Evolutionary conservation across 2,888 invertebrate genomes (phyloP).

Genomic region (Cheilosia urbana): DNA sequence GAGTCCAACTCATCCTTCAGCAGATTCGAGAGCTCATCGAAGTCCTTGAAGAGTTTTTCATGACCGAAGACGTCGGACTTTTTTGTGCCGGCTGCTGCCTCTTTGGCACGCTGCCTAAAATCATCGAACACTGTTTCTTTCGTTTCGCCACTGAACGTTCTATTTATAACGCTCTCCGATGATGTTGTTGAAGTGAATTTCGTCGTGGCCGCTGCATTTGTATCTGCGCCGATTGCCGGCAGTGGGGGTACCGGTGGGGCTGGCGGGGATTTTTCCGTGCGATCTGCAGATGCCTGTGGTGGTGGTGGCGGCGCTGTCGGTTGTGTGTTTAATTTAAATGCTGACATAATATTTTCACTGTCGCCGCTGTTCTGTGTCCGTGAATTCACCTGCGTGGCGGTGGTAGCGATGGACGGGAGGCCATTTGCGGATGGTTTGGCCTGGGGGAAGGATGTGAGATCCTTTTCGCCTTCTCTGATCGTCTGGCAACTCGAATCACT

Average conservation of each 20-base stretch:
- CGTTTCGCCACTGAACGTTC: slow-evolving; percentile 59
- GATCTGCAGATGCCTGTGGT: slow-evolving; percentile 64
- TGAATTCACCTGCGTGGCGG: slow-evolving; percentile 18
- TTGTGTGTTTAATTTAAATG: slow-evolving; percentile 81
- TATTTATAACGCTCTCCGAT: slow-evolving; percentile 76
- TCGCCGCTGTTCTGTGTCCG: slow-evolving; percentile 50
- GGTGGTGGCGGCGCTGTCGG: slow-evolving; percentile 64
- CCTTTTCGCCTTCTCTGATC: slow-evolving; percentile 77
- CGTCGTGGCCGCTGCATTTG: slow-evolving; percentile 67
- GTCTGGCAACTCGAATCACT: slow-evolving; percentile 79
- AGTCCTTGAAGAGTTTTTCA: slow-evolving; percentile 83
- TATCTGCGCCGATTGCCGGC: slow-evolving; percentile 43
- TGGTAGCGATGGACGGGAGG: slow-evolving; percentile 47
- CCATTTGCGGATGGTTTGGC: slow-evolving; percentile 8
- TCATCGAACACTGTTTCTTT: slow-evolving; percentile 78
- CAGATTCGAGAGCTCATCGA: slow-evolving; percentile 82
- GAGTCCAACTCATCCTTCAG: slow-evolving; percentile 81
- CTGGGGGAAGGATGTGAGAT: slow-evolving; percentile 43
- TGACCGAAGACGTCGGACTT: slow-evolving; percentile 78
- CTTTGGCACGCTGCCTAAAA: slow-evolving; percentile 83
- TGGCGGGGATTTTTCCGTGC: slow-evolving; percentile 50
- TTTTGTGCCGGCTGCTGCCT: slow-evolving; percentile 78
- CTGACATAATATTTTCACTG: slow-evolving; percentile 81
- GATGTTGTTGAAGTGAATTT: slow-evolving; percentile 67
- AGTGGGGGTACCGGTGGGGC: slow-evolving; percentile 67